Percentiles rank a stretch among this genome's conserved stretches.
Conservation (phyloP, 1,140 invertebrate genomes). For the Ectropis grisescens region DNA sequence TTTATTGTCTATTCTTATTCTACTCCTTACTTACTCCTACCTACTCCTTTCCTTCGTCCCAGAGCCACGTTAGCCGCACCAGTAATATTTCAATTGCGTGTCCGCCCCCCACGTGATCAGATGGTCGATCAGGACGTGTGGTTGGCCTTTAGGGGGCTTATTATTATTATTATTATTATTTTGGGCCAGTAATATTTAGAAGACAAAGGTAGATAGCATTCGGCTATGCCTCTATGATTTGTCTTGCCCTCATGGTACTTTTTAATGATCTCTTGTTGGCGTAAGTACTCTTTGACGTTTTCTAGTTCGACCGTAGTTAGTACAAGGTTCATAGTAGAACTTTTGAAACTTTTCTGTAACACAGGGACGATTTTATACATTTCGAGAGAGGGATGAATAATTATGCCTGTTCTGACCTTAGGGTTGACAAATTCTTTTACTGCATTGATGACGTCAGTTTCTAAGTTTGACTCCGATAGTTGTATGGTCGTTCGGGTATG, state of each 20-base stretch:
- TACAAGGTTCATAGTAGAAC: not conserved
- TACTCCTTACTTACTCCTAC: too few relatives aligned
- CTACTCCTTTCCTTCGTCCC: too few relatives aligned
- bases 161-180: too few relatives aligned
- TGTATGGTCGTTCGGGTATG: conserved; percentile 7
- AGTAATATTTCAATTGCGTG: too few relatives aligned
- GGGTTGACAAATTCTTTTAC: not conserved
- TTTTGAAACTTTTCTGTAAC: not conserved
- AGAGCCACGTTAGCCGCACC: too few relatives aligned
- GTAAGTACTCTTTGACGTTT: too few relatives aligned
- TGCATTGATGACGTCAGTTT: not conserved
- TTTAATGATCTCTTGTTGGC: not conserved
- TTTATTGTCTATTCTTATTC: too few relatives aligned
- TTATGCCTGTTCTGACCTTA: not conserved
- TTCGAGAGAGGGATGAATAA: not conserved
- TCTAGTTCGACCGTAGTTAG: too few relatives aligned
- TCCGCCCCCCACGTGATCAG: too few relatives aligned
- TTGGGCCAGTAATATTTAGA: not conserved
- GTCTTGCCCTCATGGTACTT: not conserved
- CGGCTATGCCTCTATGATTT: not conserved
- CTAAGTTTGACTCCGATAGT: conserved; percentile 8
- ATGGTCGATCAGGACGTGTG: too few relatives aligned
- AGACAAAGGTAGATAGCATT: not conserved
- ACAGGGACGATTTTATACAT: not conserved
- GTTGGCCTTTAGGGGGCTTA: too few relatives aligned